Percentiles rank a stretch among this genome's conserved stretches.
phyloP scores from a whole-genome alignment of 1,140 invertebrate genomes.

The Bombus polaris region DNA sequence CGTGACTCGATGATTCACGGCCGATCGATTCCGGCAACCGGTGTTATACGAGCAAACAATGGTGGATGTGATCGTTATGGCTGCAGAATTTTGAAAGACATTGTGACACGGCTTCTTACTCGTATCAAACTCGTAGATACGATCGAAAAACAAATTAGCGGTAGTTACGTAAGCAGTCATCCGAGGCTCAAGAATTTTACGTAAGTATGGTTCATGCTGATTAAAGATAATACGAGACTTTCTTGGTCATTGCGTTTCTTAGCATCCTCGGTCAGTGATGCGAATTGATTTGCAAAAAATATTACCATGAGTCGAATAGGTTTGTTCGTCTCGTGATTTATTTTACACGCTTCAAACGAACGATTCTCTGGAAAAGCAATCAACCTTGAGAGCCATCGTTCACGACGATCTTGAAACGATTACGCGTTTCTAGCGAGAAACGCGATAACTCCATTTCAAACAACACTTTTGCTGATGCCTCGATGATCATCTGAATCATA shows the following conservation, averaged over 20 bases:
- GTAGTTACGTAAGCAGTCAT: conserved; percentile 19
- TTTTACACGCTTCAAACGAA: no score
- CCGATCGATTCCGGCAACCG: not conserved
- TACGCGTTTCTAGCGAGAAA: not conserved
- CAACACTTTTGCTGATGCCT: not conserved
- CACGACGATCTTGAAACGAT: not conserved
- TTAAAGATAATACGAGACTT: conserved; percentile 3
- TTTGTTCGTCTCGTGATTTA: not conserved
- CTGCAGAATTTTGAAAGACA: not conserved
- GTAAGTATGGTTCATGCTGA: conserved; percentile 12
- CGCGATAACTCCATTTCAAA: not conserved
- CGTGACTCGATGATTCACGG: conserved; percentile 15
- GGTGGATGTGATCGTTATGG: not conserved
- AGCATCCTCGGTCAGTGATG: not conserved
- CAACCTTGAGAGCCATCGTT: not conserved
- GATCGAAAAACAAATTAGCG: conserved; percentile 7
- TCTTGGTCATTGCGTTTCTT: not conserved
- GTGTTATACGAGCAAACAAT: not conserved
- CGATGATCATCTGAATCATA: conserved; percentile 6
- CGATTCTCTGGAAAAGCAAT: not conserved
- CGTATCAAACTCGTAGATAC: not conserved
- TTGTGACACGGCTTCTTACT: not conserved
- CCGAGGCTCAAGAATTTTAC: conserved; percentile 25
- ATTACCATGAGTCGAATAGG: not conserved
- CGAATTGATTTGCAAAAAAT: not conserved